Base-by-base conservation (phyloP, 2,888 invertebrate genomes). In the Hoplodrina blanda region DNA sequence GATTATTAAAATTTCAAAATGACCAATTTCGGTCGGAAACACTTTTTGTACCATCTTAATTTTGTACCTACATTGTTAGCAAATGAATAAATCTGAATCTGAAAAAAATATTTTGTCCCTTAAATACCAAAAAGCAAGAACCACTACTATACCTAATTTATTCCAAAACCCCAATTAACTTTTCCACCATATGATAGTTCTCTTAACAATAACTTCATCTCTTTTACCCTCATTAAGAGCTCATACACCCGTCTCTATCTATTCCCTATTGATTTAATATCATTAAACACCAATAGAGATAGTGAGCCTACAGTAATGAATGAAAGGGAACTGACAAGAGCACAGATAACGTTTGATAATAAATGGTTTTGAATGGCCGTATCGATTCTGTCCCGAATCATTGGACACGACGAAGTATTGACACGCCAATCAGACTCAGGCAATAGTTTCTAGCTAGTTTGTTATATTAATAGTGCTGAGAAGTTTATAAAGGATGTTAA, bases 281-380 rank as follows among this genome's bases (percentile, higher is more conserved):
- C 37, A 78, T 80, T 56, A 69, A 60, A 62, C 13, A 52, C 52
- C 53, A 70, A 77, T 69, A 64, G n/a, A 59, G 55, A 37, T 44
- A 69, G 41, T 25, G 15, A 37, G 62, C 49, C 60, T 25, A 56
- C 53, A 25, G 10, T 73, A 67, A 62, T 76, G 65, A 76, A 76
- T 78, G 70, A 76, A 70, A 20, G 37, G 64, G 49, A 63, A 73
- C 62, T 76, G 82, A 65, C 85, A 66, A 25, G 49, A 37, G 49
- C 54, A 66, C 13, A 84, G 81, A 82, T 82, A 82, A 52, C 64
- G 61, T 17, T 46, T 63, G 61, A 64, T 69, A 60, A 67, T 69
- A 78, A 69, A 82, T 72, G 56, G 69, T 60, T 73, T 71, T 68
- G 84, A 70, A 46, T 57, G 49, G 55, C n/a, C 10, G 10, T 57